Percentiles rank a stretch among this genome's conserved stretches.
phyloP scores from a whole-genome alignment of 2,888 invertebrate species.

The Microchrysa polita region DNA sequence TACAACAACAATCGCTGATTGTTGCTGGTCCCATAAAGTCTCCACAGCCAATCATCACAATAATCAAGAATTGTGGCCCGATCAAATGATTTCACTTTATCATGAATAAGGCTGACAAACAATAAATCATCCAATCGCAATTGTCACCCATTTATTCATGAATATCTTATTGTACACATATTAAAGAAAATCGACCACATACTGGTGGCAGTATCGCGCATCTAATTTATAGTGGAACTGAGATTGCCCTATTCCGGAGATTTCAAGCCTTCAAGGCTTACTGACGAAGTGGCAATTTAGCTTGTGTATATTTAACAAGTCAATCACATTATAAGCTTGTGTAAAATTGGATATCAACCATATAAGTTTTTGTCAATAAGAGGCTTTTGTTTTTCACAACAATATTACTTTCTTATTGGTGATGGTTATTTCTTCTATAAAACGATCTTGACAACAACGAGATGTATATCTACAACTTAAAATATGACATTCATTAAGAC shows the following conservation, averaged over 20 bases:
- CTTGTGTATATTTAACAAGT: not conserved
- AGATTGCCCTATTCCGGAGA: not conserved
- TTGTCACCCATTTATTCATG: conserved; percentile 11
- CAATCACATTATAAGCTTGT: conserved; percentile 6
- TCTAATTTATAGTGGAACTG: not conserved
- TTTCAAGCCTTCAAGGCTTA: not conserved
- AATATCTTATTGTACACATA: too few species aligned
- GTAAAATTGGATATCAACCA: too few species aligned
- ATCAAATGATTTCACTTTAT: conserved; percentile 42
- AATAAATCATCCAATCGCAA: conserved; percentile 44
- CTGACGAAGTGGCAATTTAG: not conserved
- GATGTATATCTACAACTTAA: not conserved
- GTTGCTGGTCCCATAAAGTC: too few species aligned
- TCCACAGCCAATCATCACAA: not conserved
- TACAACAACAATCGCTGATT: too few species aligned
- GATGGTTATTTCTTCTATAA: not conserved
- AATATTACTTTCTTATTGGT: not conserved
- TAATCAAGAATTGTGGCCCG: conserved; percentile 10
- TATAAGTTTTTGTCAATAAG: not conserved
- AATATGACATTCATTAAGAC: conserved; percentile 15
- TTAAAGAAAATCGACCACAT: not conserved
- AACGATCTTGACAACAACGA: not conserved
- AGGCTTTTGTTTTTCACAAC: not conserved
- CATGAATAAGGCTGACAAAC: conserved; percentile 34
- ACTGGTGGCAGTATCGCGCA: not conserved